Base-by-base conservation (phyloP, 2,888 invertebrate species). In the Epistrophella euchroma region DNA sequence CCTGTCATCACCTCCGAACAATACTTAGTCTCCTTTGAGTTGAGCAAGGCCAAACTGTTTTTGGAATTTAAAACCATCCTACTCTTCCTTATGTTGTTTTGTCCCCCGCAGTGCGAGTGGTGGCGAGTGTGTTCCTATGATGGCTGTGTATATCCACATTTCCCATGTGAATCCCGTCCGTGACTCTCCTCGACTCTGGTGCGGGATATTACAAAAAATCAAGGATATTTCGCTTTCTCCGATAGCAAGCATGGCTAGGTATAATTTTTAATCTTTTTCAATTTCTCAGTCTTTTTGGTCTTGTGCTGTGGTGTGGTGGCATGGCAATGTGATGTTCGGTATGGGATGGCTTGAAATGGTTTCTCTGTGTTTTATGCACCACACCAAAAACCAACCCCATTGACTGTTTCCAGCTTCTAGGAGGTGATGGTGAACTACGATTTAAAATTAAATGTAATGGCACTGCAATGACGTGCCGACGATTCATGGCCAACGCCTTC, bases 381-480 rank as follows among this genome's bases (percentile, higher is more conserved):
- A 71, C 52, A 71, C 66, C 56, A 28, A 5, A 28, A 28, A 17
- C 15, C 25, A 43, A 2, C 22, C 32, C 35, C 25, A 19, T 40
- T 25, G 19, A 11, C 10, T 32, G 19, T 25, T 47, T 11, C 11
- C 64, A 32, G 45, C 7, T 43, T 25, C 15, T 32, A 58, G 60
- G 35, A 71, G 58, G 56, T 52, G 60, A 79, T 79, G 50, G 75
- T 73, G 73, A 76, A 62, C 79, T 84, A 79, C 76, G 81, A 58
- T 81, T 81, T 50, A 58, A 77, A 81, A 85, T 85, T 76, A 77
- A 85, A 85, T 81, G 72, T 85, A 85, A 85, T 85, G 76, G 72
- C 76, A 76, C 81, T 85, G 85, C 85, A 85, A 85, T 81, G 85
- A 85, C 85, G 85, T 85, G 80, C 73, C 68, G 81, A 85, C 62